Evolutionary conservation across 2,888 invertebrate species (phyloP), one percentile per base, ranked within the genome.

Genomic region (Drosophila cognata): DNA sequence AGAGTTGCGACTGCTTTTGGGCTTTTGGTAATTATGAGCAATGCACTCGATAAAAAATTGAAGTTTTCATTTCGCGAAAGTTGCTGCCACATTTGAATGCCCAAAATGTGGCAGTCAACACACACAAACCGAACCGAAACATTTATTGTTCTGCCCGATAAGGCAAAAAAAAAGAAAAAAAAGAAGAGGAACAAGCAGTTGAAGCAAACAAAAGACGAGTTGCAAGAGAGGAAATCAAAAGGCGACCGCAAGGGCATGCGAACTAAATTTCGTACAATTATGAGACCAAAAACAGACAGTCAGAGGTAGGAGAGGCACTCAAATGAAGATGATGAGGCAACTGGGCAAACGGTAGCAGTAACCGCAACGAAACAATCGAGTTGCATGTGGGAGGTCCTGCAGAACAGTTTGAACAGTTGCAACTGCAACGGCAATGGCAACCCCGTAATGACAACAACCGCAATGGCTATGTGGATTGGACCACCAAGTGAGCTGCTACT

Each of bases 231-330:
- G 62, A 65, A 76, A 84, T 82, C 85, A 69, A 74, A 76, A 79
- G 89, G 69, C 89, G 84, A 89, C 88, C 80, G 80, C 82, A 88
- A 89, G 91, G 91, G 89, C 91, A 89, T 89, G 89, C 90, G 90
- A 91, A 89, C 89, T 91, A 90, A 90, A 90, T 91, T 90, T 88
- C 90, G 75, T 91, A 90, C 91, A 89, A 90, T 91, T 89, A 87
- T 88, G 91, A 87, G 86, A 78, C 78, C 80, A 76, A 77, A 88
- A 71, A 74, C 65, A 76, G 71, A 35, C 65, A 66, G 67, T 50
- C 35, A 25, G 38, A 16, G 43, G 66, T 41, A 10, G 56, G 76
- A 70, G 55, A 16, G 10, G 53, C 11, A 50, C 36, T 25, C 16
- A 8, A 7, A 16, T 46, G 46, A 31, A 35, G 48, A 66, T 67